A percentile compares a stretch with the other conserved stretches of the same genome.
Conservation (phyloP, 2,888 invertebrate species). For the Stenichneumon culpator region DNA sequence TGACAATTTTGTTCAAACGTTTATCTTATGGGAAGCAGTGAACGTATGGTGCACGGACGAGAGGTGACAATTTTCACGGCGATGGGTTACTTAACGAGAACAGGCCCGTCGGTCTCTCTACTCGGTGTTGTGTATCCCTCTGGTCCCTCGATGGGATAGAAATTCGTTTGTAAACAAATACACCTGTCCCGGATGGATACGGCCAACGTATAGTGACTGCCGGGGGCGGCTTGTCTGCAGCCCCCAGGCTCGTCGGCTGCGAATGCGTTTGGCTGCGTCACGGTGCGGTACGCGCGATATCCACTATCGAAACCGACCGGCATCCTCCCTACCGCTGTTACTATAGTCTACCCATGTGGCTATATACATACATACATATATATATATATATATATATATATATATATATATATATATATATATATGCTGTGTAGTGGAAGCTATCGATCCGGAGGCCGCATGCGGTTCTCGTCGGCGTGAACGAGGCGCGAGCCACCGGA, state of each 20-base stretch:
- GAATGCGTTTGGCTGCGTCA: conserved; percentile 63
- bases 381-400: no score
- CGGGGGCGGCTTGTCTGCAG: conserved; percentile 55
- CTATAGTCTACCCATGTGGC: conserved; percentile 2
- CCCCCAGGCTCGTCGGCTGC: conserved; percentile 58
- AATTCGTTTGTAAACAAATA: conserved; percentile 50
- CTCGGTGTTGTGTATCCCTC: conserved; percentile 14
- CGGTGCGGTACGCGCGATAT: conserved; percentile 53
- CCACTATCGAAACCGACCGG: conserved; percentile 61
- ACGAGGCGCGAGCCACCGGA: conserved; percentile 61
- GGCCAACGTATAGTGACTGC: conserved; percentile 13
- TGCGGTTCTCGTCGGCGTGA: conserved; percentile 61
- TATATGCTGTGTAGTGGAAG: conserved; percentile 30
- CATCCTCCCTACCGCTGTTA: conserved; percentile 58
- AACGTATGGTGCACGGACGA: not conserved
- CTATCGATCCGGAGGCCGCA: conserved; percentile 67
- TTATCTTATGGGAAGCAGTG: not conserved
- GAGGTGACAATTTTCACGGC: conserved; percentile 23
- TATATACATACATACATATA: conserved; percentile 7
- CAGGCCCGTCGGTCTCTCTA: not conserved
- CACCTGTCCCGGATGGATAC: conserved; percentile 45
- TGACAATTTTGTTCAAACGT: not conserved
- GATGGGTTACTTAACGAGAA: conserved; percentile 16
- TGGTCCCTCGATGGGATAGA: conserved; percentile 12
- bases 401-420: no score